Conservation (phyloP, 92 coral and sea anemone species). For the Parazoanthus darwini region DNA sequence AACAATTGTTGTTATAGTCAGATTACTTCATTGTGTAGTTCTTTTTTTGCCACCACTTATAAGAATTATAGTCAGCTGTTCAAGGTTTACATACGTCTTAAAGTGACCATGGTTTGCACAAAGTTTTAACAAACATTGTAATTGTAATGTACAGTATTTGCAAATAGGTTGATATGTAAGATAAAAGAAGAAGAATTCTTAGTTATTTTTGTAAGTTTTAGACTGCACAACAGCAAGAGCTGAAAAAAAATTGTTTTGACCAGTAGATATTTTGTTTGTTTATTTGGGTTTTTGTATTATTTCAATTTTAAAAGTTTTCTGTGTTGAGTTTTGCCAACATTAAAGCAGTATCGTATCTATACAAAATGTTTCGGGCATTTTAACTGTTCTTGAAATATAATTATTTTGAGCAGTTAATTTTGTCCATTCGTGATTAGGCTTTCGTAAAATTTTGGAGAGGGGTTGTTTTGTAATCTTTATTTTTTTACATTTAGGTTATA, state of each 20-base stretch:
- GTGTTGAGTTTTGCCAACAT: background rate
- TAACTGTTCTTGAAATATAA: background rate
- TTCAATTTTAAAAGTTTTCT: background rate
- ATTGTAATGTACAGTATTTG: background rate
- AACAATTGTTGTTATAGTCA: no score
- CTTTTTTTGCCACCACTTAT: background rate
- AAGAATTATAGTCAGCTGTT: background rate
- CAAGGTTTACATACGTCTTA: no score
- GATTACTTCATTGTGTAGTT: background rate
- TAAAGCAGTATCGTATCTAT: no score
- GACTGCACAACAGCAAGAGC: background rate
- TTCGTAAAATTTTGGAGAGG: background rate
- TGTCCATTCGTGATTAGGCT: background rate
- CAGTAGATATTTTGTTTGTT: background rate
- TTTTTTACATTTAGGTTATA: conserved; percentile 7
- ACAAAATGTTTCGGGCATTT: no score
- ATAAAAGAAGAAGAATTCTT: background rate
- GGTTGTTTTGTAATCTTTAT: conserved; percentile 20
- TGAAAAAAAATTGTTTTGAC: background rate
- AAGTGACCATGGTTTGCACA: background rate
- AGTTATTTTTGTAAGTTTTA: conserved; percentile 15
- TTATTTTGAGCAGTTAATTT: background rate
- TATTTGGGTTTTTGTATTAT: background rate
- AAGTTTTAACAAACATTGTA: background rate
- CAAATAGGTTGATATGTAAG: background rate